These are phyloP conservation scores for Amphilophus citrinellus DNA, from an alignment of 2,113 vertebrate species.

Conservation along the genomic window DNA sequence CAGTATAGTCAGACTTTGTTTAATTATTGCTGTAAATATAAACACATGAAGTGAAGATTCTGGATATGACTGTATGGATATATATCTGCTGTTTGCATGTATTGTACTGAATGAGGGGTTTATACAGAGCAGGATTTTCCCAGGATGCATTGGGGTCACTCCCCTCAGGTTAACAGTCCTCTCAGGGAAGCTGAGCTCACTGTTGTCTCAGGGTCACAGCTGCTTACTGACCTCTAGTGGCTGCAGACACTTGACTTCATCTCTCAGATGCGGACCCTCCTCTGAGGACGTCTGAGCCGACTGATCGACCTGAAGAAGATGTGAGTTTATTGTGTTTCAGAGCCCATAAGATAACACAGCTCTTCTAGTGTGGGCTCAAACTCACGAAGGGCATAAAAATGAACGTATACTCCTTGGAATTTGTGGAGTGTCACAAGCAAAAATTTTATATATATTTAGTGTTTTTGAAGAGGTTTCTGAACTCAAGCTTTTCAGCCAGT, in stretches of 20 bases:
- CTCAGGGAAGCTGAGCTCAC: background rate
- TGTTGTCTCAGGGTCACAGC: constrained; percentile 6
- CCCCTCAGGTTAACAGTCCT: background rate
- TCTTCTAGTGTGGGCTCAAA: background rate
- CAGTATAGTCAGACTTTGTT: background rate
- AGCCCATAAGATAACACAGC: background rate
- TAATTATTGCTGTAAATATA: background rate
- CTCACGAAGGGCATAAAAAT: background rate
- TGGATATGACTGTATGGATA: background rate
- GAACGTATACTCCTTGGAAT: background rate
- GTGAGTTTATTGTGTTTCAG: background rate
- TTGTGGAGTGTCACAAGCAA: background rate
- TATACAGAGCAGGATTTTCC: background rate
- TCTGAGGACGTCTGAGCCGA: background rate
- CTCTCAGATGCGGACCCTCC: background rate
- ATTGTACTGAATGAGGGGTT: background rate
- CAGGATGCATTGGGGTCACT: background rate
- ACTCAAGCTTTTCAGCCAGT: background rate
- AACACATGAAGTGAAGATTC: background rate
- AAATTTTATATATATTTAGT: background rate
- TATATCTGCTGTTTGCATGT: background rate
- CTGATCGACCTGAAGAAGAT: background rate
- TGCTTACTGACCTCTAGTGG: constrained; percentile 72
- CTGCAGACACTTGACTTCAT: background rate
- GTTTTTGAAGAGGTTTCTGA: background rate